Conservation (phyloP, 1,140 invertebrate species). For the Trichomalopsis sarcophagae region DNA sequence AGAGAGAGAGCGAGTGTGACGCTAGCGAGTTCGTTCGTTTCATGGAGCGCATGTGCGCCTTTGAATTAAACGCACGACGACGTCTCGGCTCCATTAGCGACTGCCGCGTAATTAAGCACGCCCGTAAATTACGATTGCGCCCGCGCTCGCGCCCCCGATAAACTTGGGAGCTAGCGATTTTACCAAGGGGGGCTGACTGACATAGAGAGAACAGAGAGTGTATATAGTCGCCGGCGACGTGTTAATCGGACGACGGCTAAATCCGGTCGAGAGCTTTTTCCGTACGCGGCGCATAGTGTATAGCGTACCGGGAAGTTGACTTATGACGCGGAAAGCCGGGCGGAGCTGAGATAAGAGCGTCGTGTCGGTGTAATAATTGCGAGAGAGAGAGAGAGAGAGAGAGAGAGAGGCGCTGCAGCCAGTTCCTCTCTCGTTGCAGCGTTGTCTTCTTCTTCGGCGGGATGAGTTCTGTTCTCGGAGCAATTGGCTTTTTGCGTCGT, state of each 20-base stretch:
- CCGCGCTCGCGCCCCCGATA: conserved; percentile 42
- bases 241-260: neutral
- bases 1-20: neutral
- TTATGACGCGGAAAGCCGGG: neutral
- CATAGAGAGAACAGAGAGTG: neutral
- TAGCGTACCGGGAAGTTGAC: neutral
- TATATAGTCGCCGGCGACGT: neutral
- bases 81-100: conserved; percentile 62
- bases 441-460: neutral
- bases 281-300: neutral
- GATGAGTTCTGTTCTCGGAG: neutral
- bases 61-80: conserved; percentile 59
- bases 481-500: neutral
- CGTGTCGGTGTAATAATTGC: neutral
- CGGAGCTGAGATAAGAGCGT: neutral
- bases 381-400: no score
- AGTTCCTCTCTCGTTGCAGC: neutral
- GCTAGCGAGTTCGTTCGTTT: neutral
- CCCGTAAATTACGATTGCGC: conserved; percentile 62
- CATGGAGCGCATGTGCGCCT: conserved; percentile 38
- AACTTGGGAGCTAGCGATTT: conserved; percentile 42
- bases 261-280: neutral
- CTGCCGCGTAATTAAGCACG: conserved; percentile 62
- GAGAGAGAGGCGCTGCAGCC: no score
- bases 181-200: neutral